Evolutionary conservation across 1,140 invertebrate genomes (phyloP), one percentile per base, ranked within the genome.

Genomic region (Mercenaria mercenaria): DNA sequence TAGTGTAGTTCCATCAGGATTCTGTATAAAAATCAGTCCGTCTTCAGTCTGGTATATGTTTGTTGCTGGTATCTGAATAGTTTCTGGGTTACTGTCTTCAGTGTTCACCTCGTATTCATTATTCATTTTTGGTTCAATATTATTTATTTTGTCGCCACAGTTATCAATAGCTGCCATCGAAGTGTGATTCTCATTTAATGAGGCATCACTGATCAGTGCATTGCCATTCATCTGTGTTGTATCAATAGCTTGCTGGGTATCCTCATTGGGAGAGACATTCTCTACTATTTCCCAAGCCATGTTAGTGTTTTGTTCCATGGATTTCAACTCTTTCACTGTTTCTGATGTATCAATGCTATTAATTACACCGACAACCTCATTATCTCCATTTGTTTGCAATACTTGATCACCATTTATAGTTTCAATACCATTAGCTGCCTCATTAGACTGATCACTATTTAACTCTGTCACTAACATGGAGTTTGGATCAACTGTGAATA

Each of bases 11-110:
- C 94, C 94, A 90, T 95, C 93, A 34, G 93, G 89, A 34, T 93
- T 94, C 76, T 94, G 94, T 50, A 95, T 92, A 59, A 95, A 90
- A 1, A 94, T 91, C 4, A 90, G 92, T 37, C 94, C 94, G 89
- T 95, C 94, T 23, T 93, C 91, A 83, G 94, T 95, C 90, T 95
- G 95, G 69, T 93, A 93, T 52, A 96, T 93, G 37, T 88, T 93
- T 26, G 89, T 50, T 29, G 79, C 64, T 34, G 91, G 69, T 32
- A 91, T 84, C 74, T 83, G 80, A 23, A 89, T 72, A 39, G 88
- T 83, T 0, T 82, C 79, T n/a, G 34, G 47, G 29, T 80, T 61
- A 32, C 4, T 52, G 20, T 88, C 85, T 29, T 47, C 76, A 59
- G 13, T 59, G 6, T 26, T 50, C 23, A 23, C 39, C 20, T 87